Percentiles rank a stretch among this genome's conserved stretches.
Evolutionary conservation across 2,888 invertebrate species (phyloP).

Genomic region (Deilephila porcellus): DNA sequence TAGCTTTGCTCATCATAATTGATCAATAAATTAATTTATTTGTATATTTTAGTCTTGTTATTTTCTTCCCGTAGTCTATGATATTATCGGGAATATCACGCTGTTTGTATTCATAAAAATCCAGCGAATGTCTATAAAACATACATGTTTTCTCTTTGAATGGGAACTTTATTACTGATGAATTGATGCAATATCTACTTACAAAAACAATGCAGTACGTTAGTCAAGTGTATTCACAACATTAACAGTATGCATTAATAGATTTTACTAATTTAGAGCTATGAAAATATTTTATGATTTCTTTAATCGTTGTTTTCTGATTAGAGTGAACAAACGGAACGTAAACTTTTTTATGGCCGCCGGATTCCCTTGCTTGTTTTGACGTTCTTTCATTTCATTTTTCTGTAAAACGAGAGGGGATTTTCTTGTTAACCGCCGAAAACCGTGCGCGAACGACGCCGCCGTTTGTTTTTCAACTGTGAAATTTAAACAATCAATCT

Average conservation of each 20-base stretch:
- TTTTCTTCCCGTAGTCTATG: not conserved
- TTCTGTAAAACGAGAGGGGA: conserved; percentile 67
- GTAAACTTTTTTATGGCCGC: conserved; percentile 72
- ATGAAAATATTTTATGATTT: not conserved
- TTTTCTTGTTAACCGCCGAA: conserved; percentile 57
- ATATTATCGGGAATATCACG: not conserved
- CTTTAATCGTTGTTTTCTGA: not conserved
- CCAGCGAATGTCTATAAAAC: not conserved
- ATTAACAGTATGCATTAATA: not conserved
- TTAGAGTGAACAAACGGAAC: conserved; percentile 53
- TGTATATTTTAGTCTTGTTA: not conserved
- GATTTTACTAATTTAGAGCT: not conserved
- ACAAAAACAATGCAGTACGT: too few species aligned
- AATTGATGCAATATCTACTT: too few species aligned
- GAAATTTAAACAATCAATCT: conserved; percentile 68
- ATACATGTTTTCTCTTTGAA: not conserved
- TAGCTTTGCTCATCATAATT: not conserved
- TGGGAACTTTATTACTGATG: too few species aligned
- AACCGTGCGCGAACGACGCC: conserved; percentile 59
- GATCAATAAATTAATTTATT: not conserved
- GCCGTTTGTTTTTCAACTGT: conserved; percentile 50
- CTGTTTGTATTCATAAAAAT: not conserved
- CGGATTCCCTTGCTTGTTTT: conserved; percentile 76
- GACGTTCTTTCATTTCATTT: conserved; percentile 71
- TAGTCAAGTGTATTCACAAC: too few species aligned